Percentiles rank a stretch among this genome's conserved stretches.
phyloP scores from a whole-genome alignment of 2,888 invertebrate species.

The Papilio elwesi region DNA sequence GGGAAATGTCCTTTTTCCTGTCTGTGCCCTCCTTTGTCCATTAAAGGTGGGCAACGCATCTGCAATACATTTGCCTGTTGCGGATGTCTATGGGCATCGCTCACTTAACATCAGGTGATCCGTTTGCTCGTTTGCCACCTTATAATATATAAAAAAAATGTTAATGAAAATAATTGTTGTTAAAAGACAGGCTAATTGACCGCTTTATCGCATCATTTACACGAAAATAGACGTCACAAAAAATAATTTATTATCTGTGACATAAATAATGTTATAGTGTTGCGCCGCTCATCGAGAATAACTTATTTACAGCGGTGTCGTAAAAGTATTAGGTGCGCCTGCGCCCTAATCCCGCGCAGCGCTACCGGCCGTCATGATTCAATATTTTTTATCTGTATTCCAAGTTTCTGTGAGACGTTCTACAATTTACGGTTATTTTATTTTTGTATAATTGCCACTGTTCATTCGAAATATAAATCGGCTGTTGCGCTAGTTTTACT shows the following conservation, averaged over 20 bases:
- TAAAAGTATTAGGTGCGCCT: constrained; percentile 76
- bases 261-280: constrained; percentile 64
- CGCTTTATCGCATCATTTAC: constrained; percentile 41
- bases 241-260: constrained; percentile 63
- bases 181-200: constrained; percentile 32
- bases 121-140: too few species aligned
- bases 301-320: constrained; percentile 72
- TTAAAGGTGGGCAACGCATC: too few species aligned
- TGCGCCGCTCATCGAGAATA: constrained; percentile 66
- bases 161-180: not conserved
- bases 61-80: too few species aligned
- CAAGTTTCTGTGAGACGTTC: constrained; percentile 40
- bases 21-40: too few species aligned
- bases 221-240: constrained; percentile 44
- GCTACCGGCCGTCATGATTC: constrained; percentile 68
- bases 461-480: constrained; percentile 25
- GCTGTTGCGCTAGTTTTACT: not conserved
- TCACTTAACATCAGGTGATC: too few species aligned
- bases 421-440: constrained; percentile 40
- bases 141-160: too few species aligned
- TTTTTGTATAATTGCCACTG: constrained; percentile 31
- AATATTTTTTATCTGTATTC: constrained; percentile 56
- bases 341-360: constrained; percentile 65
- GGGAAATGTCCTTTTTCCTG: too few species aligned
- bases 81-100: too few species aligned